These are phyloP conservation scores for Oscheius sp. DNA, from an alignment of 2,888 invertebrate species.

Conservation along the genomic window DNA sequence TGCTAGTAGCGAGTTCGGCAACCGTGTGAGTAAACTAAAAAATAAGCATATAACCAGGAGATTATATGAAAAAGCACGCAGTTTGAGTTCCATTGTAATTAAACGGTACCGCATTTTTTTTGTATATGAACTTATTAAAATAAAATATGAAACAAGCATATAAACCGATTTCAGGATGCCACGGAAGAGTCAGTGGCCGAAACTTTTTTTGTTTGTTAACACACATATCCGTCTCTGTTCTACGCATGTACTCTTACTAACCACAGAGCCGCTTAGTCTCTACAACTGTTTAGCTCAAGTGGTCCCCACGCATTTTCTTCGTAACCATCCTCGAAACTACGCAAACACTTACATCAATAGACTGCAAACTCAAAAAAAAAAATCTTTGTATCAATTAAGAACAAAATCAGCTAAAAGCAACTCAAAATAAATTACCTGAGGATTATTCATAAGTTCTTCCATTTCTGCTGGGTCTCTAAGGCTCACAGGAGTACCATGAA, in stretches of 20 bases:
- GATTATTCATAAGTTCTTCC: background rate
- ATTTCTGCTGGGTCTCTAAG: conserved; percentile 3
- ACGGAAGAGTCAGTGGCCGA: background rate
- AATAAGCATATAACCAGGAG: background rate
- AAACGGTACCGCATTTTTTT: too few relatives aligned
- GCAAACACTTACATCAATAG: conserved; percentile 22
- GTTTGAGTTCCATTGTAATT: too few relatives aligned
- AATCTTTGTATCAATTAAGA: conserved; percentile 17
- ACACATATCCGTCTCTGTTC: conserved; percentile 33
- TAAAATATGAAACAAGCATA: too few relatives aligned
- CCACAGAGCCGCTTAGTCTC: conserved; percentile 14
- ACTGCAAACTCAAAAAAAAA: conserved; percentile 21
- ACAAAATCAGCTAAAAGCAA: background rate
- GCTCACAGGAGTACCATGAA: conserved; percentile 43
- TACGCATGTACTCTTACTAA: conserved; percentile 9
- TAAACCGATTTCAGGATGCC: background rate
- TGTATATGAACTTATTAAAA: too few relatives aligned
- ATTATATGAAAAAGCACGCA: background rate
- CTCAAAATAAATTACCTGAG: background rate
- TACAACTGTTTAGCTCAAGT: background rate
- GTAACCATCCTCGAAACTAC: conserved; percentile 9
- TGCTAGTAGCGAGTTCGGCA: background rate
- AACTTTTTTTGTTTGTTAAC: conserved; percentile 13
- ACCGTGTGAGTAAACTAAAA: conserved; percentile 22
- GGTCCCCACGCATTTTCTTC: conserved; percentile 23